Percentiles rank a stretch among this genome's conserved stretches.
Evolutionary conservation across 2,888 invertebrate genomes (phyloP).

Genomic region (Leucoma salicis): DNA sequence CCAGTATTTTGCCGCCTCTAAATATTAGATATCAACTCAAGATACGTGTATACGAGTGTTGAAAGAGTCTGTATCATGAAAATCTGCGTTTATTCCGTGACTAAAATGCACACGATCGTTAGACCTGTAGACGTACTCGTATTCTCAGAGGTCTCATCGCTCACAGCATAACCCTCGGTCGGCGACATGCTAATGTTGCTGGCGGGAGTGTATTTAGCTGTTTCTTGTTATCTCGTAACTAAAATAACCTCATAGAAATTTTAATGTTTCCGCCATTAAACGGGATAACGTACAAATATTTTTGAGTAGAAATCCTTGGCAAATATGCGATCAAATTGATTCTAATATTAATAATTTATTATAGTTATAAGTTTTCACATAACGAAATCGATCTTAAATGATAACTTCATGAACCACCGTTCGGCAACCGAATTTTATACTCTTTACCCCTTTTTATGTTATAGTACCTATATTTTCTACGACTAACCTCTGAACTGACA

Average conservation of each 20-base stretch:
- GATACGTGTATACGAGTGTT: slow-evolving; percentile 45
- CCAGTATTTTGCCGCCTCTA: slow-evolving; percentile 49
- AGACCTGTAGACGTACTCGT: slow-evolving; percentile 18
- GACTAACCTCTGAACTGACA: slow-evolving; percentile 14
- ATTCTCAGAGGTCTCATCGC: slow-evolving; percentile 28
- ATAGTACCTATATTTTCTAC: background rate
- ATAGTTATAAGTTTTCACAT: too few relatives aligned
- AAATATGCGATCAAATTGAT: too few relatives aligned
- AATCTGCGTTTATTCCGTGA: slow-evolving; percentile 39
- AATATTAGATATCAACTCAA: slow-evolving; percentile 55
- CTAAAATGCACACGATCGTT: slow-evolving; percentile 25
- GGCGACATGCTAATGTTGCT: slow-evolving; percentile 10
- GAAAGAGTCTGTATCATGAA: slow-evolving; percentile 31
- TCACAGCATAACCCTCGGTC: slow-evolving; percentile 9
- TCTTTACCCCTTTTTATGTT: too few relatives aligned
- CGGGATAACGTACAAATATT: too few relatives aligned
- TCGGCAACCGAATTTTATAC: too few relatives aligned
- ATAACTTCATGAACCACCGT: too few relatives aligned
- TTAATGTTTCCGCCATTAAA: too few relatives aligned
- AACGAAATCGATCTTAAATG: too few relatives aligned
- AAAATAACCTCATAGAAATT: background rate
- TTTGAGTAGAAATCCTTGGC: too few relatives aligned
- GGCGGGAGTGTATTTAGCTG: slow-evolving; percentile 1
- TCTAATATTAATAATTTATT: too few relatives aligned
- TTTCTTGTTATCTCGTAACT: background rate